These are phyloP conservation scores for Numenius phaeopus DNA, from an alignment of 2,797 vertebrate genomes.

Conservation along the genomic window DNA sequence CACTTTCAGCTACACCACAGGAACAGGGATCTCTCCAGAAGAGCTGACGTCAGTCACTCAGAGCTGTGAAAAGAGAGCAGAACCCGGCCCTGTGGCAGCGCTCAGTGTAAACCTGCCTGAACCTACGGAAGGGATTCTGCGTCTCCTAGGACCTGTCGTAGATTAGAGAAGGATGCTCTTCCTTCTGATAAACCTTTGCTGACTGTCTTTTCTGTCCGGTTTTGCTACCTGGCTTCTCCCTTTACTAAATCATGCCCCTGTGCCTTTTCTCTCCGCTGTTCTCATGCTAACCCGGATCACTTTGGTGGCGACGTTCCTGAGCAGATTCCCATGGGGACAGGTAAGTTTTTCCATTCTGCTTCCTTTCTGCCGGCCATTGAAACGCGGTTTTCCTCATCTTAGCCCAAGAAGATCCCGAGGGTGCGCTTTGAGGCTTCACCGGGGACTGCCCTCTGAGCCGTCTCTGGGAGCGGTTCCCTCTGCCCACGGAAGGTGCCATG, in stretches of 20 bases:
- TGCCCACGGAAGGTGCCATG: slow-evolving; percentile 49
- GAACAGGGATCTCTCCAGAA: neutral
- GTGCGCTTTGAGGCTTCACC: slow-evolving; percentile 64
- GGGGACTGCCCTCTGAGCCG: slow-evolving; percentile 75
- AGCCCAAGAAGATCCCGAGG: slow-evolving; percentile 79
- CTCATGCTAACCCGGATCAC: neutral
- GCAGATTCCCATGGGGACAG: neutral
- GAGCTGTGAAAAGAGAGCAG: neutral
- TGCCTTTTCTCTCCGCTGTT: neutral
- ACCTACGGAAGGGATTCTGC: neutral
- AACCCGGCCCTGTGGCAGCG: neutral
- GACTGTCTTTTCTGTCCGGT: neutral
- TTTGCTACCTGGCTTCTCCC: neutral
- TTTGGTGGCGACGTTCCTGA: neutral
- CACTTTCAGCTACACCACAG: neutral
- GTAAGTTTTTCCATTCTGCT: slow-evolving; percentile 30
- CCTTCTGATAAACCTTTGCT: neutral
- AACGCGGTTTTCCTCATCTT: slow-evolving; percentile 80
- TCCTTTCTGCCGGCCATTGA: slow-evolving; percentile 45
- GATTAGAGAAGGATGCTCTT: neutral
- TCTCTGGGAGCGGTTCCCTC: slow-evolving; percentile 64
- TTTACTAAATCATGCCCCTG: neutral
- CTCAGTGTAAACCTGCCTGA: neutral
- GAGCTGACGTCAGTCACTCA: neutral
- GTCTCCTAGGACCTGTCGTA: neutral